phyloP scores from a whole-genome alignment of 2,113 vertebrate genomes.

The Xenus cinereus region DNA sequence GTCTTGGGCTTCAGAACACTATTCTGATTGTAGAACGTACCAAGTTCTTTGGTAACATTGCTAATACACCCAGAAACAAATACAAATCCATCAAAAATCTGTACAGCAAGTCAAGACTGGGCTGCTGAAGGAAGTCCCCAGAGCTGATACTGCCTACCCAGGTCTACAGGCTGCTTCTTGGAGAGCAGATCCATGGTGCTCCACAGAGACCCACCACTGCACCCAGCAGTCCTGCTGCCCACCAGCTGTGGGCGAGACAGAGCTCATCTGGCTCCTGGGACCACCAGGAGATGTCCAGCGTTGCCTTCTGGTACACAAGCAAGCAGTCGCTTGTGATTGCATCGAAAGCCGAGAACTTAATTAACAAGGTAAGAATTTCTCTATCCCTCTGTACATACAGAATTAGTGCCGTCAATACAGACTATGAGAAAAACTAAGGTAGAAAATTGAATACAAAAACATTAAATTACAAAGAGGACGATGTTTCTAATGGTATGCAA shows the following conservation, averaged over 20 bases:
- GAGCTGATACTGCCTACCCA: not conserved
- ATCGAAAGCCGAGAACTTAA: not conserved
- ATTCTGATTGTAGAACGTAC: not conserved
- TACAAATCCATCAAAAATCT: not conserved
- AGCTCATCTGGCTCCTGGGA: not conserved
- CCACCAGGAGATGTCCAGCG: rapidly evolving
- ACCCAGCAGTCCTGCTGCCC: not conserved
- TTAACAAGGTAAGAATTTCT: not conserved
- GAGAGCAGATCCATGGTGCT: not conserved
- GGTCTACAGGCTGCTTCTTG: not conserved
- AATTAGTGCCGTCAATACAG: not conserved
- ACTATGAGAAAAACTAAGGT: not conserved
- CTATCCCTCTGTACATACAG: not conserved
- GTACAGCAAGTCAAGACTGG: not conserved
- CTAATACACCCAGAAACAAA: not conserved
- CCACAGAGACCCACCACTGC: not conserved
- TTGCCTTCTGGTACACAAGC: not conserved
- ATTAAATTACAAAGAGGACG: not conserved
- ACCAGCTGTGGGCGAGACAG: not conserved
- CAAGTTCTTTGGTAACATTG: not conserved
- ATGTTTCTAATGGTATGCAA: not conserved
- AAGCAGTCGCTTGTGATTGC: not conserved
- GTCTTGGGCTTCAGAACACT: not conserved
- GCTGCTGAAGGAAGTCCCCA: not conserved
- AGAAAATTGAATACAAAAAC: not conserved